Evolutionary conservation across 2,797 vertebrate species (phyloP).

Genomic region (Trichosurus vulpecula): DNA sequence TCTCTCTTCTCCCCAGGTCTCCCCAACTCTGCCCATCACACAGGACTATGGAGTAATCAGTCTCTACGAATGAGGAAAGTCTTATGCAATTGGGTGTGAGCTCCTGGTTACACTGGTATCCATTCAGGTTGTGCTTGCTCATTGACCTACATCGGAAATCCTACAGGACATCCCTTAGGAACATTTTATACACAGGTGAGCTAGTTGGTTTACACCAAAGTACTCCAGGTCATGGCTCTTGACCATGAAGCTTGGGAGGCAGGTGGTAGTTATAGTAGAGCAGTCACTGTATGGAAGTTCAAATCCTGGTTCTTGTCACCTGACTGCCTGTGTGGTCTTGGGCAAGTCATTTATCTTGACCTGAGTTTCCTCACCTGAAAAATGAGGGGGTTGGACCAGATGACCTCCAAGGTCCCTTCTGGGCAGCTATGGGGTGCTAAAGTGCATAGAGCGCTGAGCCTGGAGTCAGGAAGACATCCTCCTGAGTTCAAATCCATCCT

Average conservation of each 20-base stretch:
- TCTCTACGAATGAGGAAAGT: not conserved
- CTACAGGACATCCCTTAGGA: conserved; percentile 41
- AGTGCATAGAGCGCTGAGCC: not conserved
- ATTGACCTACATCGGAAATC: conserved; percentile 19
- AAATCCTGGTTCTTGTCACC: conserved; percentile 25
- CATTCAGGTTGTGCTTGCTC: conserved; percentile 26
- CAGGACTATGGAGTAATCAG: not conserved
- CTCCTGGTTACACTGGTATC: not conserved
- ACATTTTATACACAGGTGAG: conserved; percentile 22
- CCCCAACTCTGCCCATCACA: not conserved
- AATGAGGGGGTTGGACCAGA: not conserved
- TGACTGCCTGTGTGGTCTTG: conserved; percentile 13
- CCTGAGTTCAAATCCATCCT: not conserved
- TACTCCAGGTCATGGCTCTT: conserved; percentile 2
- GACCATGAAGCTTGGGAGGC: conserved; percentile 32
- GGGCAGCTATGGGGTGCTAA: too few species aligned
- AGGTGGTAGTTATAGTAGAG: conserved; percentile 24
- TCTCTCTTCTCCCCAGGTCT: not conserved
- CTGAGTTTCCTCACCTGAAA: conserved; percentile 17
- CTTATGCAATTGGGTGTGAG: not conserved
- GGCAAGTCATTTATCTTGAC: conserved; percentile 37
- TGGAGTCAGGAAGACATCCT: not conserved
- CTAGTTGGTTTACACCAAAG: conserved; percentile 7
- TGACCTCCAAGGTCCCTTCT: not conserved
- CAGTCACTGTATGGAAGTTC: conserved; percentile 26